A percentile compares a stretch with the other conserved stretches of the same genome.
phyloP scores from a whole-genome alignment of 1,140 invertebrate species.

The Sipha flava region DNA sequence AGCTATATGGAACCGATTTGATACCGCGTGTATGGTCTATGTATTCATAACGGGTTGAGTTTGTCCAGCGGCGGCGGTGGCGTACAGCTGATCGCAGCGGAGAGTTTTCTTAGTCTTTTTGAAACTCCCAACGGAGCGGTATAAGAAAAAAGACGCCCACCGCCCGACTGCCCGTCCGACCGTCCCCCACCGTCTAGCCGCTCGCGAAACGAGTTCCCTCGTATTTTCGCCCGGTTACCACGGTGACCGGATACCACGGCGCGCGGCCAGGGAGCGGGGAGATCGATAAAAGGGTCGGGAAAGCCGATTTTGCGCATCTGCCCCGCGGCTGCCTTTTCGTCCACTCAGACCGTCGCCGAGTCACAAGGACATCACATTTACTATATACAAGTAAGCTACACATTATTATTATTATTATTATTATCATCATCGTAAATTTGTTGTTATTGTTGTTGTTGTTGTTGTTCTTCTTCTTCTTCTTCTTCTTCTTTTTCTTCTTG shows the following conservation, averaged over 20 bases:
- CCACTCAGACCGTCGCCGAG: not conserved
- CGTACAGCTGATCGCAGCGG: not conserved
- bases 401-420: not conserved
- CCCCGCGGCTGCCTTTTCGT: not conserved
- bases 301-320: constrained; percentile 32
- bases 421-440: not conserved
- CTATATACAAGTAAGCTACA: not conserved
- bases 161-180: not conserved
- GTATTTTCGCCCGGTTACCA: constrained; percentile 27
- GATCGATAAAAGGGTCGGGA: constrained; percentile 31
- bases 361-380: constrained; percentile 2
- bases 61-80: no score
- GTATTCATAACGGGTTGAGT: no score
- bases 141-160: not conserved
- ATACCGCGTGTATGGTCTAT: no score
- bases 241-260: not conserved
- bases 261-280: not conserved
- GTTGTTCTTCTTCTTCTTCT: no score
- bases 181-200: not conserved
- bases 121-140: not conserved
- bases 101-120: constrained; percentile 23
- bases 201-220: not conserved
- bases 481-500: no score
- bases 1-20: no score
- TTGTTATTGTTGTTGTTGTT: no score